Evolutionary conservation across 2,113 vertebrate species (phyloP).

Genomic region (Bufo bufo): DNA sequence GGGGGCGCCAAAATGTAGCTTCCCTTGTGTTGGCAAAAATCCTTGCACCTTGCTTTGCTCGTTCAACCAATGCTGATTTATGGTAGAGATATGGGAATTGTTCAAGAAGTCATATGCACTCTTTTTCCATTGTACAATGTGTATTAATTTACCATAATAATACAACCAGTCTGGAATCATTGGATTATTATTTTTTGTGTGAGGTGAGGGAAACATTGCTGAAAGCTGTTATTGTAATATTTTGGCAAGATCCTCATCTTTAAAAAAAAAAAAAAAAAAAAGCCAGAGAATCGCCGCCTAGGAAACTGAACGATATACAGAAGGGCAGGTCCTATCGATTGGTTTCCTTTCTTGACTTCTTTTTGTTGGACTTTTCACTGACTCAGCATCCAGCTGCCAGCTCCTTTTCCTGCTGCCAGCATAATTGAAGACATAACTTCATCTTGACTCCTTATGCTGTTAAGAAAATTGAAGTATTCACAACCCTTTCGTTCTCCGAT

Average conservation of each 20-base stretch:
- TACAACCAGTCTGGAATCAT: neutral
- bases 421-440: slow-evolving; percentile 53
- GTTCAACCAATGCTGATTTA: neutral
- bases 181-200: neutral
- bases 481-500: neutral
- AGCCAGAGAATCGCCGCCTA: neutral
- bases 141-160: neutral
- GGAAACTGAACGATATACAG: neutral
- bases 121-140: neutral
- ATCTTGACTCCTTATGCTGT: slow-evolving; percentile 39
- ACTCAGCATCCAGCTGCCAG: slow-evolving; percentile 48
- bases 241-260: slow-evolving; percentile 19
- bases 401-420: slow-evolving; percentile 46
- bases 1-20: too few relatives aligned
- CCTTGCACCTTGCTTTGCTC: neutral
- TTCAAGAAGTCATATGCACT: neutral
- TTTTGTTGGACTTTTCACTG: slow-evolving; percentile 37
- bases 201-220: neutral
- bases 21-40: too few relatives aligned
- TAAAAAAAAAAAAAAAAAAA: slow-evolving; percentile 1
- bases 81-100: neutral
- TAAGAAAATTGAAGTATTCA: slow-evolving; percentile 38
- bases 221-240: slow-evolving; percentile 18
- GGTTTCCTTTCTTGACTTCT: slow-evolving; percentile 36
- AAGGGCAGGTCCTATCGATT: slow-evolving; percentile 40